Base-by-base conservation (phyloP, 2,113 vertebrate species). In the Poecilia latipinna region DNA sequence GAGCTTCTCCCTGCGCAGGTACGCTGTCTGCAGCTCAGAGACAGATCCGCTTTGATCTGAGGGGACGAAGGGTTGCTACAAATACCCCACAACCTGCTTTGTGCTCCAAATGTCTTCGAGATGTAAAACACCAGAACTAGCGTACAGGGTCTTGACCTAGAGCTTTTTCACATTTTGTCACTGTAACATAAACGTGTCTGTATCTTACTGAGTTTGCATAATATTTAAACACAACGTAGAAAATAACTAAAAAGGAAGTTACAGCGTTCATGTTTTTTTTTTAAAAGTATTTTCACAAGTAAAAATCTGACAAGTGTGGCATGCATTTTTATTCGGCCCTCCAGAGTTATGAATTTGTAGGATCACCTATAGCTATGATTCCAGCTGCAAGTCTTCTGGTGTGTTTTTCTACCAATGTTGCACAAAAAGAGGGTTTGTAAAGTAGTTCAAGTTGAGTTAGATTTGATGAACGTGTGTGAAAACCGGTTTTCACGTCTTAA, bases 1-100 rank as follows among this genome's bases (percentile, higher is more conserved):
- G 83, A 84, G 67, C 61, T 78, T 72, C 85, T 72, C 82, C 57
- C 62, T 31, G 19, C 75, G 80, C 84, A 87, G 79, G 81, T 88
- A 86, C 64, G 76, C 82, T 69, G 63, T 88, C 74, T 68, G 32
- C 70, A 83, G 86, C 78, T 82, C 67, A 84, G 51, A 84, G 57
- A 12, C 61, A 87, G 86, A 92, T 90, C 90, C 84, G 31, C 33
- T 87, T 85, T 88, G 86, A 92, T 91, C 90, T 82, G 75, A 80
- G 84, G 73, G 88, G 88, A 90, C 86, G 79, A 89, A 64, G 71
- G 68, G 77, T 75, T 78, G 77, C 89, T 82, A 89, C 83, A 89
- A 90, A 90, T 89, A 90, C 79, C 73, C 82, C 79, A 35, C 69
- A 64, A 72, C 72, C 78, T 66, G 57, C 64, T 77, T 84, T 77